Base-by-base conservation (phyloP, 1,140 invertebrate genomes). In the Dreissena rostriformis region DNA sequence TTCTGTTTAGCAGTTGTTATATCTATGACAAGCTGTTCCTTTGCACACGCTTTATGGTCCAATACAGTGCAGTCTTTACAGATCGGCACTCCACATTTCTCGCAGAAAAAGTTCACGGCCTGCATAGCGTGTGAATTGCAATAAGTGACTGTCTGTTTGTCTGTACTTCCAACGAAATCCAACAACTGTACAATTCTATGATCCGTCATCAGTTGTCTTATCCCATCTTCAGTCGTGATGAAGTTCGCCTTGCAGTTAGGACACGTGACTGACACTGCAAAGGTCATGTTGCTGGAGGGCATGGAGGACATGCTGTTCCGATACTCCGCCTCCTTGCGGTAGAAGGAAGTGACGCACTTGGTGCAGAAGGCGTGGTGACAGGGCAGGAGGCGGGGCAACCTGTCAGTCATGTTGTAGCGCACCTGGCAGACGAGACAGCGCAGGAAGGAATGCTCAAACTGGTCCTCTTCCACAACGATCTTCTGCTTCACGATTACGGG, bases 301-400 rank as follows among this genome's bases (percentile, higher is more conserved):
- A 85, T 17, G 4, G 86, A 75, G 14, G 86, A 74, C 15, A 88
- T 80, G n/a, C 72, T 88, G 26, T 87, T 84, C 17, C 87, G 75
- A 39, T 90, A 87, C 61, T 87, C 83, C 17, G 72, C 67, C 55
- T 89, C 86, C 7, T 73, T 72, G 17, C 80, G 26, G 81, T 86
- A 88, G 24, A 92, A 26, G 49, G 87, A 70, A 49, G 80, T 15
- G n/a, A 96, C 93, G 87, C 96, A 96, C 11, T 92, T 86, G 53
- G 94, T 88, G 63, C 91, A 92, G 87, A 90, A 92, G 15, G 91
- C 85, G 74, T 92, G 91, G 73, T 92, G 91, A 65, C 91, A 92
- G 4, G 90, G 89, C 14, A 92, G 87, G 39, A 92, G 85, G 51
- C 90, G 89, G 26, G 90, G 88, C 28, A 28, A 77, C 24, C 82